These are phyloP conservation scores for Agonopterix alstromeriana DNA, from an alignment of 2,888 invertebrate genomes.

Conservation along the genomic window DNA sequence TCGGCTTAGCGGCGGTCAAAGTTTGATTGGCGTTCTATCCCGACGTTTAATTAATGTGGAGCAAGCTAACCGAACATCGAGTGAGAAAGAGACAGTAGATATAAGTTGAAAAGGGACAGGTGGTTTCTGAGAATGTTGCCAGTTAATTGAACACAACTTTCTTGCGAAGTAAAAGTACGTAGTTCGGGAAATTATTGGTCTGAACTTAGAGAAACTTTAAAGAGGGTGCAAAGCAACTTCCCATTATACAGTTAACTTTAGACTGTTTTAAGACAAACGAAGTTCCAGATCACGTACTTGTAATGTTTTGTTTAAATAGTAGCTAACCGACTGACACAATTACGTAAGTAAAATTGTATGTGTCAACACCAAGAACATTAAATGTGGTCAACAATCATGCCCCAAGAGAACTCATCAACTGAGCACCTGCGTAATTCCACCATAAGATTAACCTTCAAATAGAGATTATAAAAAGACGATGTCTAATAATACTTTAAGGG, in stretches of 20 bases:
- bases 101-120: conserved; percentile 36
- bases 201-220: conserved; percentile 36
- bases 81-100: conserved; percentile 37
- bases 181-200: conserved; percentile 47
- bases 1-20: conserved; percentile 70
- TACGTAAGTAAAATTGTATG: neutral
- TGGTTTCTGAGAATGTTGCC: conserved; percentile 53
- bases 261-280: too few species aligned
- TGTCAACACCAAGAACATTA: too few species aligned
- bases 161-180: conserved; percentile 46
- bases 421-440: too few species aligned
- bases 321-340: too few species aligned
- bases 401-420: too few species aligned
- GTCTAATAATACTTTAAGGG: too few species aligned
- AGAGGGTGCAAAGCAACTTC: neutral
- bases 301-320: too few species aligned
- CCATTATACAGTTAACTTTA: too few species aligned
- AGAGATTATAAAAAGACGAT: too few species aligned
- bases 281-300: too few species aligned
- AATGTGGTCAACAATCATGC: too few species aligned
- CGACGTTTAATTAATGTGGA: conserved; percentile 69
- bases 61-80: conserved; percentile 47
- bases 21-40: conserved; percentile 73
- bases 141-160: conserved; percentile 57
- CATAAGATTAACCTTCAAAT: too few species aligned